Percentiles rank a stretch among this genome's conserved stretches.
Evolutionary conservation across 2,113 vertebrate species (phyloP).

Genomic region (Pogonocichla stellata): DNA sequence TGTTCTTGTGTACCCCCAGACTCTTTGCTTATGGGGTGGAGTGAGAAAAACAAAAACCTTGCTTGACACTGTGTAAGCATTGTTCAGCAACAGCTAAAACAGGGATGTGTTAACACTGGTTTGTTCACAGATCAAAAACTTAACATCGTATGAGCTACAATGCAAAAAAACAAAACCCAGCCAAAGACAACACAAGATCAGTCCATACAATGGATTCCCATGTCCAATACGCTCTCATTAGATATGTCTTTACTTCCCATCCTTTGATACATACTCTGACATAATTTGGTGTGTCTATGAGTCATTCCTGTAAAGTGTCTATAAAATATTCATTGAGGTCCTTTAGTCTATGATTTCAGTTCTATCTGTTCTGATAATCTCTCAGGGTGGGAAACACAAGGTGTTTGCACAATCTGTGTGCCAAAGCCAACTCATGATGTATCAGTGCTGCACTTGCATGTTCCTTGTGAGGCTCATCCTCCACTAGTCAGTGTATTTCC

Average conservation of each 20-base stretch:
- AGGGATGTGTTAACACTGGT: neutral
- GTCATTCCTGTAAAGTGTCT: neutral
- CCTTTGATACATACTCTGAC: neutral
- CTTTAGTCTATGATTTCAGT: neutral
- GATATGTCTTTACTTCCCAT: neutral
- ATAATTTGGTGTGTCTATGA: neutral
- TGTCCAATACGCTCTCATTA: neutral
- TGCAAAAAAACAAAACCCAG: neutral
- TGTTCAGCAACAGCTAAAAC: neutral
- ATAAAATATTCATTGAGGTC: accelerated
- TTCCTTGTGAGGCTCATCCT: neutral
- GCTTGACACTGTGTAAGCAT: neutral
- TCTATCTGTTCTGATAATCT: neutral
- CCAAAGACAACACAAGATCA: neutral
- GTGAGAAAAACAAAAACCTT: neutral
- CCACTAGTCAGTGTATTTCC: accelerated
- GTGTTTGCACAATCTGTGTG: neutral
- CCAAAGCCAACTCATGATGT: neutral
- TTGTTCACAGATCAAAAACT: neutral
- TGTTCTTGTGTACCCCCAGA: accelerated
- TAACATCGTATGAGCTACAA: accelerated
- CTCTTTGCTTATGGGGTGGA: accelerated
- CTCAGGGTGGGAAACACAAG: neutral
- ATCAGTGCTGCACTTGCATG: neutral
- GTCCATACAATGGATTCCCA: too few relatives aligned